Conservation (phyloP, 2,113 vertebrate genomes). For the Cyprinodon brontotheroides region DNA sequence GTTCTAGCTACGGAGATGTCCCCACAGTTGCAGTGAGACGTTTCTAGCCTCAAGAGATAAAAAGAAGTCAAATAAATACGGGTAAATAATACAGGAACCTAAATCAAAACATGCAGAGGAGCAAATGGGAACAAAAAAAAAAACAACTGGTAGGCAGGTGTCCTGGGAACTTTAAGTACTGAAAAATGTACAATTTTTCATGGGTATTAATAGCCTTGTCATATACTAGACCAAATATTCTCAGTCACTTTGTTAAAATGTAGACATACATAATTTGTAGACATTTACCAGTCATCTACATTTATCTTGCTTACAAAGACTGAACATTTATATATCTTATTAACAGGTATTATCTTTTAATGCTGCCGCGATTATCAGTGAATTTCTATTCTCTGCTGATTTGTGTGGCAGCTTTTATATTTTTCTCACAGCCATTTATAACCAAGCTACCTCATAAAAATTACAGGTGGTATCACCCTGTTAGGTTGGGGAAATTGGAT, state of each 20-base stretch:
- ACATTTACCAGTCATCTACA: background rate
- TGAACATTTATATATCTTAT: background rate
- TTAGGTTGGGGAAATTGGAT: too few relatives aligned
- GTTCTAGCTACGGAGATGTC: background rate
- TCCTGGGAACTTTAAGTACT: background rate
- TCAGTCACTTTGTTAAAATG: background rate
- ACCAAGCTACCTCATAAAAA: background rate
- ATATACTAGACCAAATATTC: background rate
- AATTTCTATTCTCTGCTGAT: background rate
- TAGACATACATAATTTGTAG: background rate
- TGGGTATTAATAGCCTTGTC: background rate
- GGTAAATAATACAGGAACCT: background rate
- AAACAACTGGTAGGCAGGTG: background rate
- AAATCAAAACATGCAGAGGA: background rate
- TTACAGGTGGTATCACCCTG: background rate
- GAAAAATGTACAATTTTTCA: background rate
- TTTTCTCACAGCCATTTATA: background rate
- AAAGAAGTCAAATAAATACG: background rate
- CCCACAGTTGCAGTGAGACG: background rate
- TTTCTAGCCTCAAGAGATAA: background rate
- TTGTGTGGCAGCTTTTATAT: background rate
- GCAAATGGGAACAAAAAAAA: background rate
- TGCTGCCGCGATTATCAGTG: background rate
- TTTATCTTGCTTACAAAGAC: background rate
- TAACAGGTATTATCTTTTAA: background rate